Percentiles rank a stretch among this genome's conserved stretches.
These are phyloP conservation scores for Cataglyphis livida DNA, from an alignment of 2,888 invertebrate species.

Conservation along the genomic window DNA sequence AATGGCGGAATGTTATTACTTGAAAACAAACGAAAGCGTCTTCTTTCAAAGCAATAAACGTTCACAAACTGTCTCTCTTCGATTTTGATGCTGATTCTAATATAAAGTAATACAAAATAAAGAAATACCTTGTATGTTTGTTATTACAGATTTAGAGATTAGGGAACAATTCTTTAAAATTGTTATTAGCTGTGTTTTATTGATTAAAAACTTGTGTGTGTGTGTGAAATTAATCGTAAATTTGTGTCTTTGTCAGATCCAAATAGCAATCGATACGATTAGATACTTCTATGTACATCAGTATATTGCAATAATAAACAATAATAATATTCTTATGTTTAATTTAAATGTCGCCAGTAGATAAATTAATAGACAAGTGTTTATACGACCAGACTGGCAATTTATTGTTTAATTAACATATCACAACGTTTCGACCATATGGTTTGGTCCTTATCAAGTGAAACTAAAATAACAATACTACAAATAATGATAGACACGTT, in stretches of 20 bases:
- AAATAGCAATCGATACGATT: not conserved
- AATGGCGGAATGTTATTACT: constrained; percentile 29
- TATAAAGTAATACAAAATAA: not conserved
- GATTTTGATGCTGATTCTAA: not conserved
- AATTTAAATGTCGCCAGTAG: no score
- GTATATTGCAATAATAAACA: constrained; percentile 7
- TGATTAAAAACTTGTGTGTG: not conserved
- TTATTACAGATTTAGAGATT: not conserved
- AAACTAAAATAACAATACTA: no score
- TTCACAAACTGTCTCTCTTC: not conserved
- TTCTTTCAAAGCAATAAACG: constrained; percentile 18
- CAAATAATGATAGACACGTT: no score
- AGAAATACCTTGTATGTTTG: not conserved
- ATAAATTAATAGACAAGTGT: no score
- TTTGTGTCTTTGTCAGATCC: not conserved
- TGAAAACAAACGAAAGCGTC: constrained; percentile 28
- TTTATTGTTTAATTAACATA: no score
- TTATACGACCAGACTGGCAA: no score
- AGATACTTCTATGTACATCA: not conserved
- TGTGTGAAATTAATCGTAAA: not conserved
- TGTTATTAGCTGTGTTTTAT: not conserved
- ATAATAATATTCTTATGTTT: constrained; percentile 3
- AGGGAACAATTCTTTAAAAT: not conserved
- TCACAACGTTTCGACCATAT: no score
- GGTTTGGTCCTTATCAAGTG: no score